Conservation (phyloP, 2,797 vertebrate genomes). For the Poecilia gillii region DNA sequence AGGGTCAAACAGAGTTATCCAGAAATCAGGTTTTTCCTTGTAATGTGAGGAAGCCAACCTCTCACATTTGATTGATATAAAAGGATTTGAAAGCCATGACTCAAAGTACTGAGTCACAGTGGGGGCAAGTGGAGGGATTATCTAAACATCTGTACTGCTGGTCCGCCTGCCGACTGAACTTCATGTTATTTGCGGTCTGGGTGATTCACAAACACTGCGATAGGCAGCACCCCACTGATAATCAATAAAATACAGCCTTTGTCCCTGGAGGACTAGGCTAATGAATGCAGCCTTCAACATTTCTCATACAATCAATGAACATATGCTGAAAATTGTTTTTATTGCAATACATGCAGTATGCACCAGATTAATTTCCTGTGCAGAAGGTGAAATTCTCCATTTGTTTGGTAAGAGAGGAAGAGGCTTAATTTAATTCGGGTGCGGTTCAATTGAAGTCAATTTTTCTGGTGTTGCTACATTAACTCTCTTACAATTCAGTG, state of each 20-base stretch:
- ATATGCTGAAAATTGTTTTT: slow-evolving; percentile 26
- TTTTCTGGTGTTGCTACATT: background rate
- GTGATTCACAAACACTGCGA: slow-evolving; percentile 26
- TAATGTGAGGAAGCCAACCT: background rate
- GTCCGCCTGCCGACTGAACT: slow-evolving; percentile 33
- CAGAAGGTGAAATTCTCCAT: slow-evolving; percentile 8
- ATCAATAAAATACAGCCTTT: slow-evolving; percentile 41
- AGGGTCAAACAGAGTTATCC: background rate
- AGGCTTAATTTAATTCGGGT: slow-evolving; percentile 9
- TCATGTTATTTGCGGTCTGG: slow-evolving; percentile 41
- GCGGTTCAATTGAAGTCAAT: background rate
- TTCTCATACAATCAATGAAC: slow-evolving; percentile 35
- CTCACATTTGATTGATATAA: background rate
- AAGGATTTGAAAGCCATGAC: slow-evolving; percentile 10
- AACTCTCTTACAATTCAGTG: background rate
- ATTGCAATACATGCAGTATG: slow-evolving; percentile 2
- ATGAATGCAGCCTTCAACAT: slow-evolving; percentile 39
- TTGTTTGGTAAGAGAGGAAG: background rate
- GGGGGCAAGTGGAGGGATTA: slow-evolving; percentile 24
- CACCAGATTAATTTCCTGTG: slow-evolving; percentile 29
- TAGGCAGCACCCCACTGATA: slow-evolving; percentile 29
- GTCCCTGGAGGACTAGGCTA: slow-evolving; percentile 21
- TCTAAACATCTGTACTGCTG: slow-evolving; percentile 21
- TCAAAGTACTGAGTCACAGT: slow-evolving; percentile 19
- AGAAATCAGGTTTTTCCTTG: background rate